Evolutionary conservation across 2,797 vertebrate genomes (phyloP), one percentile per base, ranked within the genome.

Genomic region (Leucoraja ocellata): DNA sequence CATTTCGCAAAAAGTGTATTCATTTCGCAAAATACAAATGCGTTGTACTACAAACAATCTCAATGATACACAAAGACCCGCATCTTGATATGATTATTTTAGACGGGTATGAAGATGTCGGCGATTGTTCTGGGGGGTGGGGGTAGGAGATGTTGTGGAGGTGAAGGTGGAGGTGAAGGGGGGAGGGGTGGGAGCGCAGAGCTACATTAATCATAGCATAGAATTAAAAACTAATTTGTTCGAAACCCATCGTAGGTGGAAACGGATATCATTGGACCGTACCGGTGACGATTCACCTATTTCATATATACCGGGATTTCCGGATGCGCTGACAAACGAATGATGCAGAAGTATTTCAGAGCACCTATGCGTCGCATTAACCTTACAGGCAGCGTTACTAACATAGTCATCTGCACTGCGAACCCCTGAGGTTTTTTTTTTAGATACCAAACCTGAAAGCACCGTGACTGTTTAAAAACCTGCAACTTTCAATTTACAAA

Each of bases 181-280:
- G 32, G 32, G 32, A 32, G 32, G 32, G 88, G 88, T 5, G 88
- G 18, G 88, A 0, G 13, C 23, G 0, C 14, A 10, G 58, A 61
- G 9, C 36, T 58, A 78, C 28, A 83, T 84, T 80, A 73, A 83
- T 68, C 39, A 18, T 92, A 54, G 39, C 4, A 92, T 8, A 36
- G 7, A 91, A 91, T 68, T 74, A 16, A 68, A 92, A 76, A 74
- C 1, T 91, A 76, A 88, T 73, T 54, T 91, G 46, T 74, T 76
- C 39, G 23, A 76, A 76, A 92, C 1, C 11, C 5, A 14, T 25
- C 1, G 39, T 54, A n/a, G 25, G 18, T 76, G 39, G 32, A 5
- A 76, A 76, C 54, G 21, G 88, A 14, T 92, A 25, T n/a, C 11
- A 76, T 76, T 92, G 90, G 71, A 54, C 32, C 71, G 13, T 74